These are phyloP conservation scores for Patella vulgata DNA, from an alignment of 1,140 invertebrate genomes.

Conservation along the genomic window DNA sequence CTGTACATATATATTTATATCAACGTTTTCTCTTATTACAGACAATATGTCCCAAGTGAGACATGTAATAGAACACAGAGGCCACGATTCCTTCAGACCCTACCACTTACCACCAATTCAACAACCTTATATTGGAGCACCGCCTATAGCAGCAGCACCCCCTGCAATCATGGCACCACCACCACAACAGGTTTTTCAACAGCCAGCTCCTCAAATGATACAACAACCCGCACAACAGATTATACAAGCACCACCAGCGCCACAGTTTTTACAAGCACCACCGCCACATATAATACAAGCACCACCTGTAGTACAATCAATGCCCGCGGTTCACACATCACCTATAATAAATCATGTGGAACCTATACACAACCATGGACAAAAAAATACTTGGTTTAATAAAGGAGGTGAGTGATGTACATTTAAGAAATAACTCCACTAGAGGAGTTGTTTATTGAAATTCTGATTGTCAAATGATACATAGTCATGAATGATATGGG, in stretches of 20 bases:
- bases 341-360: not conserved
- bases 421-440: no score
- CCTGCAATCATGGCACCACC: constrained; percentile 21
- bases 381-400: constrained; percentile 42
- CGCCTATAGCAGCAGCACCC: constrained; percentile 28
- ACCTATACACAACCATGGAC: constrained; percentile 3
- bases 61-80: constrained; percentile 53
- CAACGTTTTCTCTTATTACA: no score
- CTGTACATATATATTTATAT: no score
- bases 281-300: constrained; percentile 30
- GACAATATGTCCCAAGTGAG: constrained; percentile 51
- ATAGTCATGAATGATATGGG: not conserved
- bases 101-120: no score
- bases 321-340: constrained; percentile 22
- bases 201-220: constrained; percentile 8
- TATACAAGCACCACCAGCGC: constrained; percentile 16
- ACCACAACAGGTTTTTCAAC: constrained; percentile 3
- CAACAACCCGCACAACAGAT: not conserved
- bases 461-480: not conserved
- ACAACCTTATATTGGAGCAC: no score
- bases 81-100: constrained; percentile 7
- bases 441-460: no score
- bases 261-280: constrained; percentile 24
- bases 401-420: constrained; percentile 51
- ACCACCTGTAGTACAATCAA: constrained; percentile 38